Conservation (phyloP, 2,888 invertebrate genomes). For the Chalcis sispes region DNA sequence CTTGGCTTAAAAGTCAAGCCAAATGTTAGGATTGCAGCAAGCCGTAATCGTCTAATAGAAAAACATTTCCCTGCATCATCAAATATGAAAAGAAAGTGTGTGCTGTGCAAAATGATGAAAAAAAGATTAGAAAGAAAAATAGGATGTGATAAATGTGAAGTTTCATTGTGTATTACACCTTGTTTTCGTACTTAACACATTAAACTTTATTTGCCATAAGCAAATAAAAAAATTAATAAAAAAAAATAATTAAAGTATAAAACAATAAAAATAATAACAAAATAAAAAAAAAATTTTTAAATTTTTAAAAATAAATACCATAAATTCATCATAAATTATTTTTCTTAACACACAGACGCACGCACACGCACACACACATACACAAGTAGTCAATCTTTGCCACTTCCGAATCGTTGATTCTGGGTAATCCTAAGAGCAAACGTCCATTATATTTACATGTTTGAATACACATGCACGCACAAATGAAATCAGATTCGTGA, state of each 20-base stretch:
- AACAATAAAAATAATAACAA: neutral
- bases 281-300: neutral
- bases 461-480: no score
- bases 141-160: conserved; percentile 8
- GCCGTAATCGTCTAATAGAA: conserved; percentile 5
- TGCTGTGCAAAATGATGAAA: neutral
- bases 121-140: neutral
- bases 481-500: no score
- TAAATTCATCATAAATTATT: neutral
- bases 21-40: neutral
- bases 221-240: conserved; percentile 7
- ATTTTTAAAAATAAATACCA: neutral
- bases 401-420: no score
- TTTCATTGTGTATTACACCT: conserved; percentile 15
- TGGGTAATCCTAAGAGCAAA: no score
- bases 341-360: neutral
- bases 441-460: no score
- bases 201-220: neutral
- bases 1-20: neutral
- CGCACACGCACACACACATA: neutral
- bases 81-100: neutral
- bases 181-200: conserved; percentile 4
- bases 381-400: no score
- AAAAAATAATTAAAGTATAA: neutral
- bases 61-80: neutral